A percentile compares a stretch with the other conserved stretches of the same genome.
Conservation (phyloP, 2,888 invertebrate species). For the Lasioglossum pauxillum region DNA sequence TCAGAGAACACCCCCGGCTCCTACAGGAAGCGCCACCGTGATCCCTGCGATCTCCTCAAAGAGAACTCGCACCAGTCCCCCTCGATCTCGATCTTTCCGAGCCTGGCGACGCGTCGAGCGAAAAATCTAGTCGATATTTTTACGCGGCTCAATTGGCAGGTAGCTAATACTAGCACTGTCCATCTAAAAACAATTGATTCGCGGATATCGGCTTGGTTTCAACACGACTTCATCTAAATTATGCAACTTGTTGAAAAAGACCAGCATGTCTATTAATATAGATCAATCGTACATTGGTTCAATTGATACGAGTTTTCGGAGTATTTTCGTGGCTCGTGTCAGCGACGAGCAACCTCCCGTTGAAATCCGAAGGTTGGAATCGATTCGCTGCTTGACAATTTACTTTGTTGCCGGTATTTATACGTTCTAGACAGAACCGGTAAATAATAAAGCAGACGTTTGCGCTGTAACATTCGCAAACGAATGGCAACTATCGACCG, state of each 20-base stretch:
- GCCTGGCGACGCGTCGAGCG: no score
- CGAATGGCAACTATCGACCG: constrained; percentile 5
- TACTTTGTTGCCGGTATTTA: constrained; percentile 9
- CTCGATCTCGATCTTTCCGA: no score
- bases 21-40: not conserved
- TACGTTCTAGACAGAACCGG: constrained; percentile 3
- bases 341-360: not conserved
- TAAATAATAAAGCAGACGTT: not conserved
- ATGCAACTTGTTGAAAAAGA: no score
- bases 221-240: no score
- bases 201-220: no score
- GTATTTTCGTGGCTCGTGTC: not conserved
- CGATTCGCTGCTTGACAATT: constrained; percentile 1
- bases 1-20: not conserved
- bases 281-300: not conserved
- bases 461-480: not conserved
- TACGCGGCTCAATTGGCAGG: no score
- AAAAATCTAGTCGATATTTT: no score
- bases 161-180: no score
- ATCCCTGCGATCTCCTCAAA: not conserved
- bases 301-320: not conserved
- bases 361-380: not conserved
- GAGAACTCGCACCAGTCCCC: not conserved
- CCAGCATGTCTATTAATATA: not conserved
- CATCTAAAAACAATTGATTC: no score